Percentiles rank a stretch among this genome's conserved stretches.
Evolutionary conservation across 2,113 vertebrate species (phyloP).

Genomic region (Erpornis zantholeuca): DNA sequence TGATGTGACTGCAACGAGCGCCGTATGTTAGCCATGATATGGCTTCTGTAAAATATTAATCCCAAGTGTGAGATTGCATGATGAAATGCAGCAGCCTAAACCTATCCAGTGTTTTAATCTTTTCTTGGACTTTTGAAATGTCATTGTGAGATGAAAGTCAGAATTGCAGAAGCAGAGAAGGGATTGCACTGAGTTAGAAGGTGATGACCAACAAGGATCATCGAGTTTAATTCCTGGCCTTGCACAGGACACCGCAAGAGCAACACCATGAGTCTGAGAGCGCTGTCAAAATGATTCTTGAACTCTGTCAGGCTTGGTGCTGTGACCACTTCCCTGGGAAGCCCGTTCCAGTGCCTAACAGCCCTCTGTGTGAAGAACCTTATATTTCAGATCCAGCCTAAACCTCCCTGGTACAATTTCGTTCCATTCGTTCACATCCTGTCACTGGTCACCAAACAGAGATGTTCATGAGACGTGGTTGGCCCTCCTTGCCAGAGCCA

Average conservation of each 20-base stretch:
- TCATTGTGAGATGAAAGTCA: not conserved
- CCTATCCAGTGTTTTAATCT: not conserved
- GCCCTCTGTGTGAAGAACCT: not conserved
- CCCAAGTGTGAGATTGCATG: not conserved
- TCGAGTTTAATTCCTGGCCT: fast-evolving
- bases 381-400: not conserved
- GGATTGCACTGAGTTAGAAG: not conserved
- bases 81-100: not conserved
- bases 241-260: too few relatives aligned
- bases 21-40: not conserved
- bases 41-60: not conserved
- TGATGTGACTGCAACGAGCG: not conserved
- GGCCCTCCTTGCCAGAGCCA: too few relatives aligned
- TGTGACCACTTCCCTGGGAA: not conserved
- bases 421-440: not conserved
- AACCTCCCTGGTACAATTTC: fast-evolving
- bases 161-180: not conserved
- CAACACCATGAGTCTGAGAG: not conserved
- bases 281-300: not conserved
- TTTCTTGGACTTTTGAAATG: not conserved
- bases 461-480: fast-evolving
- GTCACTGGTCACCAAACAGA: not conserved
- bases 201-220: too few relatives aligned
- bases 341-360: not conserved
- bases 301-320: not conserved